Conservation (phyloP, 2,113 vertebrate species). For the Periophthalmodon schlosseri region DNA sequence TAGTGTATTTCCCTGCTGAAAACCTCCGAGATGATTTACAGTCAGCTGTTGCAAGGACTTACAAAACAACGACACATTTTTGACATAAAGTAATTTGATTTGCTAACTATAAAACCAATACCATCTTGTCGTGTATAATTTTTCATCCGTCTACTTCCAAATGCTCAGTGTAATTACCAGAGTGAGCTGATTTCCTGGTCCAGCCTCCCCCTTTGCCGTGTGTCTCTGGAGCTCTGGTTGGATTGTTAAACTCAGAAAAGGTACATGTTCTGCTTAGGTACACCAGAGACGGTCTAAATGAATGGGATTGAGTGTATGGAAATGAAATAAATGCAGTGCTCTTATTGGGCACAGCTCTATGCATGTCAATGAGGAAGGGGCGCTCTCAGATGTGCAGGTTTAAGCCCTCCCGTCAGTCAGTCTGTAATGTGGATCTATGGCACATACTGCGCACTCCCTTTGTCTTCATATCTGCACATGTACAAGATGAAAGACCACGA, state of each 20-base stretch:
- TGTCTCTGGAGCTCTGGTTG: constrained; percentile 38
- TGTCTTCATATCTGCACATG: constrained; percentile 51
- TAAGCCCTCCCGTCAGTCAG: constrained; percentile 46
- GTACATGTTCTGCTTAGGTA: constrained; percentile 58
- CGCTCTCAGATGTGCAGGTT: constrained; percentile 49
- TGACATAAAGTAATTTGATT: neutral
- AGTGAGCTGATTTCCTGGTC: constrained; percentile 72
- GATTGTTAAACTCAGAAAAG: constrained; percentile 70
- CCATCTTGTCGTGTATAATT: constrained; percentile 45
- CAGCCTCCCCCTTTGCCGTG: constrained; percentile 39
- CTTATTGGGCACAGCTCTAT: constrained; percentile 47
- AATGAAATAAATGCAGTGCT: constrained; percentile 67
- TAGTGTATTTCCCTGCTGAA: neutral
- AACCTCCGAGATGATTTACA: neutral
- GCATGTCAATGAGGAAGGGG: constrained; percentile 58
- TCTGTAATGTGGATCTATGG: constrained; percentile 57
- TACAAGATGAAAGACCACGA: constrained; percentile 23
- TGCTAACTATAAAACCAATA: neutral
- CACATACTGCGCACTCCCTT: constrained; percentile 29
- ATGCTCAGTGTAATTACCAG: constrained; percentile 67
- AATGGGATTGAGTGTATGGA: constrained; percentile 60
- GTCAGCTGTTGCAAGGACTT: neutral
- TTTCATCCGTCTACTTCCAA: constrained; percentile 64
- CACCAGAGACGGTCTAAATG: constrained; percentile 57
- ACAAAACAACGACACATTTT: neutral